Base-by-base conservation (phyloP, 2,888 invertebrate genomes). In the Invenusta paracnida region DNA sequence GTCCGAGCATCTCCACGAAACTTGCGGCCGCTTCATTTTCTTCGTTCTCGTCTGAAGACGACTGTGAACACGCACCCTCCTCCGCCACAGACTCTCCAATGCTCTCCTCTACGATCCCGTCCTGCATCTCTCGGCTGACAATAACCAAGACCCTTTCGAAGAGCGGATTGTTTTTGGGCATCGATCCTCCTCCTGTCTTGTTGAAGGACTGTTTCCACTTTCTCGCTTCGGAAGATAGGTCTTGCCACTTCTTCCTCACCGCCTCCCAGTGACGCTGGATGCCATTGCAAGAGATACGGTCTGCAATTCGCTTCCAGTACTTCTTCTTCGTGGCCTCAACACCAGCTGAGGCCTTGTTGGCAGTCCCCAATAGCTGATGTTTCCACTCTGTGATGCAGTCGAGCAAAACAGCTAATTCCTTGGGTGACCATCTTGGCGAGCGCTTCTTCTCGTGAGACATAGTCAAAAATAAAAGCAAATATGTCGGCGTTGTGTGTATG, bases 131-230 rank as follows among this genome's bases (percentile, higher is more conserved):
- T 5, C 29, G 82, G 27, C 5, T 82, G 82, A 82, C 30, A 27
- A 82, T 82, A 28, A 29, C 29, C 82, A 82, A 82, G 31, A 82
- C 82, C 27, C 25, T 82, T n/a, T 82, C 82, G 82, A 82, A 82
- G 29, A 82, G 29, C 17, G 29, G 82, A 30, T 82, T 82, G 31
- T 82, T 29, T 13, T 29, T 82, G 29, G 82, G 82, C 30, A 29
- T 82, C 30, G 82, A 27, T 30, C 29, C 29, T 82, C 82, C 82
- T 30, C 82, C 82, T n/a, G 82, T 82, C 27, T 30, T 82, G 31
- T 29, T 30, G 82, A 82, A 82, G 29, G 82, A 82, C 27, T 82
- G 82, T 30, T 82, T 82, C 82, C 82, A 82, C 30, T 82, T 82
- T 82, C 82, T 82, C 29, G 82, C 23, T 29, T 82, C 30, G 2